Base-by-base conservation (phyloP, 2,113 vertebrate genomes). In the Microtus richardsoni region DNA sequence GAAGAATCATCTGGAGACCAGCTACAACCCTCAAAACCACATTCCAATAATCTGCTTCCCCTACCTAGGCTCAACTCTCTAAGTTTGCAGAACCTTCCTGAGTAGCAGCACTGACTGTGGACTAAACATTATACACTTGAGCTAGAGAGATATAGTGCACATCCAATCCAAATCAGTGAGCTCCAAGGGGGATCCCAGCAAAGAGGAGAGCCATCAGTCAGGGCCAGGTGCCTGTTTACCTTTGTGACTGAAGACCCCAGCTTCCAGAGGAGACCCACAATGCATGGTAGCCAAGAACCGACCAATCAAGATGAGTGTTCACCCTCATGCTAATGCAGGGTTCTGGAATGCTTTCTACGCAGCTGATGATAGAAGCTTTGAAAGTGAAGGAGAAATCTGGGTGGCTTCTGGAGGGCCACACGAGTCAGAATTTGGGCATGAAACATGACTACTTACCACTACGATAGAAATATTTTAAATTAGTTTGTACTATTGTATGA, bases 381-480 rank as follows among this genome's bases (percentile, higher is more conserved):
- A 22, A 22, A 52, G 58, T 68, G 68, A 28, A 22, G 60, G 58
- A 44, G 41, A 91, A 70, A 10, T 62, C 58, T 71, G 24, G 30
- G 47, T 88, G 54, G 62, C 19, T 89, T 84, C 66, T 58, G 16
- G 41, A 54, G n/a, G 10, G 49, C 73, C 1, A 19, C 83, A 14
- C 24, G 62, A 36, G 24, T 16, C 39, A 78, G 54, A 36, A 19
- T 58, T 11, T 13, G 28, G 5, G 3, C 41, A 60, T 71, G 66
- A 92, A 66, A 92, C 30, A 10, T 36, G 64, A 17, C 64, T 79
- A 24, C 64, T 91, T 91, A 85, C 26, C 52, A 91, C 1, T 41
- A n/a, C 24, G 82, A 62, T 16, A 91, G 41, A 92, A 85, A n/a
- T 92, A 58, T 83, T 89, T 86, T 82, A 83, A 24, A 91, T 96